phyloP scores from a whole-genome alignment of 2,113 vertebrate genomes.

The Phyllostomus discolor region DNA sequence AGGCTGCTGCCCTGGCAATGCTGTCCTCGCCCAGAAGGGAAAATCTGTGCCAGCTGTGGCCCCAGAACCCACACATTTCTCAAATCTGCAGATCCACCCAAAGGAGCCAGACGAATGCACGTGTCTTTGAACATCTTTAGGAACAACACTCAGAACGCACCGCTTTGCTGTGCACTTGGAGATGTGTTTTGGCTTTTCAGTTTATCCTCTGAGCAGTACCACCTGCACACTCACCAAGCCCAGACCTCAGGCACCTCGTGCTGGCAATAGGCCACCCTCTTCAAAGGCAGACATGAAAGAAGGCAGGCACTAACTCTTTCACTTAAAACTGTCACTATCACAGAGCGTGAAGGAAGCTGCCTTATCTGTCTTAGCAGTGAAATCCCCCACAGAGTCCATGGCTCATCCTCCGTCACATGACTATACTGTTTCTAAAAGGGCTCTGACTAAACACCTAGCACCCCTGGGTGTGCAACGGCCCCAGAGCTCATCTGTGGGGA shows the following conservation, averaged over 20 bases:
- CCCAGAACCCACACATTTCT: not conserved
- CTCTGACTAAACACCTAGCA: not conserved
- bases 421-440: not conserved
- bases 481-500: not conserved
- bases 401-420: not conserved
- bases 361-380: not conserved
- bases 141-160: not conserved
- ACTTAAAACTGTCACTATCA: not conserved
- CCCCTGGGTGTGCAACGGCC: not conserved
- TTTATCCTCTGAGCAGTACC: not conserved
- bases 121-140: not conserved
- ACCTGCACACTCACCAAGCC: not conserved
- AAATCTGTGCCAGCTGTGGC: not conserved
- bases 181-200: not conserved
- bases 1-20: not conserved
- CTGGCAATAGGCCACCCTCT: not conserved
- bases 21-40: not conserved
- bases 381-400: not conserved
- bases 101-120: not conserved
- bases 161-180: not conserved
- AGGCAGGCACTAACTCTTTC: not conserved
- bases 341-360: not conserved
- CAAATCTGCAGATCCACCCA: slow-evolving; percentile 23
- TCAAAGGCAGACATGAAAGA: slow-evolving; percentile 17
- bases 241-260: not conserved